Base-by-base conservation (phyloP, 2,797 vertebrate species). In the Cuniculus paca region DNA sequence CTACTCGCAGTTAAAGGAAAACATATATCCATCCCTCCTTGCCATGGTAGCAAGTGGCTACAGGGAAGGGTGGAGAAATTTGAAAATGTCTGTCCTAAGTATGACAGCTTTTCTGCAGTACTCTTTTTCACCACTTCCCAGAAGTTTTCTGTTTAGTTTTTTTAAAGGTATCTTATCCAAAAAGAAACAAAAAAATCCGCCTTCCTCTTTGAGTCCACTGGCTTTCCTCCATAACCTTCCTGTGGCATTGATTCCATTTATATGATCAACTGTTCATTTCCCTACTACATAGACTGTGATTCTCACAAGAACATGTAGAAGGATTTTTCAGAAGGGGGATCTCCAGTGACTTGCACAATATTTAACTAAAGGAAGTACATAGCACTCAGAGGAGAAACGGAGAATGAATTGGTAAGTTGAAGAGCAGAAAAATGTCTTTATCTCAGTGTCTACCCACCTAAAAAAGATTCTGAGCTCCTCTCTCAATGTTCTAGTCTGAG, bases 1-100 rank as follows among this genome's bases (percentile, higher is more conserved):
- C 50, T 78, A 74, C 19, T 92, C 4, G 70, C 5, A 19, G 39
- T 96, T 96, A 88, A 96, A 95, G 36, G 58, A 94, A 92, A 96
- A 61, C 31, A 83, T 88, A 58, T 42, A 17, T n/a, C 56, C 8
- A 17, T 48, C 14, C 5, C 11, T 19, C 78, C 24, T 80, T 93
- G 45, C 31, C 11, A 11, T 80, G 45, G 54, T 56, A 14, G 5
- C 5, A 26, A 3, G 1, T 63, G 6, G 14, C 2, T 17, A 72
- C 58, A 61, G 48, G 26, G 45, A 92, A 94, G 26, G 81, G 0
- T 81, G 31, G 52, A 74, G 48, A 83, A 80, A 36, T 26, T 91
- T 91, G 31, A 61, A 95, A 94, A 94, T 12, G 14, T 74, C 16
- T 90, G 14, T 4, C 13, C 13, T 78, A 81, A 91, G 20, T 87